Percentiles rank a stretch among this genome's conserved stretches.
Evolutionary conservation across 2,888 invertebrate species (phyloP).

Genomic region (Tholera decimalis): DNA sequence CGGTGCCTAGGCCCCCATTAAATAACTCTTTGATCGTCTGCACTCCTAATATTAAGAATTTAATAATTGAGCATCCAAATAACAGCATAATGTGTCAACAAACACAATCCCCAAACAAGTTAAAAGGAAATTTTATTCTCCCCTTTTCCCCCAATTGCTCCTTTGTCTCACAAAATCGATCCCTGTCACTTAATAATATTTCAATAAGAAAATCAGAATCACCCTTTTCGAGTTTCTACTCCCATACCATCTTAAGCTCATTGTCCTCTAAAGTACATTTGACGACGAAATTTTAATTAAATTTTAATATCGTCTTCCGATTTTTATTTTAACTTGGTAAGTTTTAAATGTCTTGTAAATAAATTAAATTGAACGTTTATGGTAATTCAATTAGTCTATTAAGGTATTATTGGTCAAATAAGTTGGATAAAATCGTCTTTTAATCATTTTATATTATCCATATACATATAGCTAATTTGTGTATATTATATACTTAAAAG

Average conservation of each 20-base stretch:
- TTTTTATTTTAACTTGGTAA: constrained; percentile 62
- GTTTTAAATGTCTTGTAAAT: constrained; percentile 53
- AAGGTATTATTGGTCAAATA: constrained; percentile 30
- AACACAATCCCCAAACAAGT: constrained; percentile 75
- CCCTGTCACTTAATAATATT: constrained; percentile 85
- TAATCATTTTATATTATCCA: constrained; percentile 40
- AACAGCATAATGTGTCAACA: constrained; percentile 69
- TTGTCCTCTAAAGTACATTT: constrained; percentile 78
- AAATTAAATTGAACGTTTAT: constrained; percentile 58
- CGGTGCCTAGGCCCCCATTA: constrained; percentile 20
- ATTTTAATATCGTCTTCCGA: constrained; percentile 77
- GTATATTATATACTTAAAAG: too few relatives aligned
- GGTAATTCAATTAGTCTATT: constrained; percentile 61
- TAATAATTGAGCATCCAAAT: constrained; percentile 56
- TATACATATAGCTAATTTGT: constrained; percentile 39
- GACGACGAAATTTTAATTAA: constrained; percentile 83
- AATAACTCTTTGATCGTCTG: constrained; percentile 55
- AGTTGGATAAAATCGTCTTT: constrained; percentile 44
- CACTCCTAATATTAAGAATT: constrained; percentile 54
- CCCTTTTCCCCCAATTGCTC: constrained; percentile 62
- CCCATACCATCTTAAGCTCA: constrained; percentile 74
- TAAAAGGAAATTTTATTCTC: constrained; percentile 77
- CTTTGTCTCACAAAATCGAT: constrained; percentile 84
- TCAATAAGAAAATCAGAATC: constrained; percentile 83
- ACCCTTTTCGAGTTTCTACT: constrained; percentile 60